Base-by-base conservation (phyloP, 2,888 invertebrate genomes). In the Frankliniella intonsa region DNA sequence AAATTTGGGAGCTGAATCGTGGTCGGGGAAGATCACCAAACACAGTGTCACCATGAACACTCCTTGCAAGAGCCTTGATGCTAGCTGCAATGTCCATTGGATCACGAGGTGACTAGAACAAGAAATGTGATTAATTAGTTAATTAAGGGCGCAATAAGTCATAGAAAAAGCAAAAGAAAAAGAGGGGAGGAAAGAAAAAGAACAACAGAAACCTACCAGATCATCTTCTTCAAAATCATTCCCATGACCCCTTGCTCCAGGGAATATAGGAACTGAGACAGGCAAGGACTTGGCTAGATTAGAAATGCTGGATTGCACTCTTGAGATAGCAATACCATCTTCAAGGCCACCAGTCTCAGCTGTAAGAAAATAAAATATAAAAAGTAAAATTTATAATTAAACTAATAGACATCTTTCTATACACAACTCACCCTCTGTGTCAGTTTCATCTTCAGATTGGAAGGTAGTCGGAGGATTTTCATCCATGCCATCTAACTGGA, bases 31-130 rank as follows among this genome's bases (percentile, higher is more conserved):
- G 89, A 86, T 97, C 97, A 27, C 94, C 94, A 89, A 95, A 97
- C 85, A 95, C 93, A 49, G 92, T 90, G 88, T 96, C 95, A 83
- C 94, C 95, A 88, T 95, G 95, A 83, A 97, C 95, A 85, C 96
- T 97, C 86, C 94, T 94, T 27, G 97, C 96, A 86, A 97, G 89
- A n/a, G 96, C 96, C 88, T 95, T 94, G 87, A 97, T 97, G 87
- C 95, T 95, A 80, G 96, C 96, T 84, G 96, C 95, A 87, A 97
- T 97, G 87, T 96, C 95, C 84, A 92, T 91, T 51, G 93, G 91
- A 86, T 92, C 92, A 83, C 87, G 85, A 11, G 87, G 86, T n/a
- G 86, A 84, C 85, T 86, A 83, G 14, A 50, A 81, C 81, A 79
- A 55, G n/a, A 79, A 83, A 83, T 82, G 80, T 55, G 81, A 22